Conservation (phyloP, 2,113 vertebrate species). For the Fulica atra region DNA sequence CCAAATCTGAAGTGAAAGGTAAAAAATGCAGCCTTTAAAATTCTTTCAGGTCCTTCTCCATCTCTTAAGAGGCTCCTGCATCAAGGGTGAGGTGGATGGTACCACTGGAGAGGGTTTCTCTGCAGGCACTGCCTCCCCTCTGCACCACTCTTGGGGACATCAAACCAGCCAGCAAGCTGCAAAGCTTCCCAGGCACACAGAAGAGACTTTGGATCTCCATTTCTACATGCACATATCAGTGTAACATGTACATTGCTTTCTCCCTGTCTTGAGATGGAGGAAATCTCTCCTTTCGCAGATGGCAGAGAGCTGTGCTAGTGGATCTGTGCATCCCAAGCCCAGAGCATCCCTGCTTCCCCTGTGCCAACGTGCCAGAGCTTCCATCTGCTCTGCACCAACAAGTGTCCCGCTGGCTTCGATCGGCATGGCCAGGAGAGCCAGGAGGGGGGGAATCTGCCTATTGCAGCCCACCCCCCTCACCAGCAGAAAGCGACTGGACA, state of each 20-base stretch:
- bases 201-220: background rate
- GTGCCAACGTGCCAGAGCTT: background rate
- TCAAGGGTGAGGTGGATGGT: background rate
- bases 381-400: conserved; percentile 28
- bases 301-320: background rate
- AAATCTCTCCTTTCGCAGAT: background rate
- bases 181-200: rapidly evolving
- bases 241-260: background rate
- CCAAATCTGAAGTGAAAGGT: background rate
- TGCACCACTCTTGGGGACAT: background rate
- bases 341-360: background rate
- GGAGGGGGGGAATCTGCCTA: background rate
- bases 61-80: background rate
- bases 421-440: background rate
- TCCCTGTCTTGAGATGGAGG: background rate
- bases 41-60: background rate
- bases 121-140: background rate
- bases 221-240: rapidly evolving
- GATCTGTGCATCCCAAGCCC: background rate
- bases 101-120: background rate
- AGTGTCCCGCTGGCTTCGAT: background rate
- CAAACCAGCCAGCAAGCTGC: background rate
- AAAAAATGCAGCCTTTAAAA: background rate
- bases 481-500: background rate
- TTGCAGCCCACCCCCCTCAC: background rate